Conservation (phyloP, 2,113 vertebrate genomes). For the Calidris pugnax region DNA sequence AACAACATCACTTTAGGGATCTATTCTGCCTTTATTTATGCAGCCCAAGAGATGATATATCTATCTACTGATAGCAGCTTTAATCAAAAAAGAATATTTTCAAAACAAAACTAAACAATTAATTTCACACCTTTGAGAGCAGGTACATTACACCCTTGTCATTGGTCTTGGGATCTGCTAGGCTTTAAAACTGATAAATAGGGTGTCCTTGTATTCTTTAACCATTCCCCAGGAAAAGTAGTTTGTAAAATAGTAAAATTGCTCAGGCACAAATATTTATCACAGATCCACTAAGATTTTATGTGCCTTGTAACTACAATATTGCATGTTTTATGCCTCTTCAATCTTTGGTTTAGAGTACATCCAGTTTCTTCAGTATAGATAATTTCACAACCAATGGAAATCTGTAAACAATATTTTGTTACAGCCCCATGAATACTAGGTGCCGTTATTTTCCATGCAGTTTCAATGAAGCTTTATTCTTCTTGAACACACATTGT, state of each 20-base stretch:
- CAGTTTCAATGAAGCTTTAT: background rate
- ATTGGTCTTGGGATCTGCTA: background rate
- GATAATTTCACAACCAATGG: slow-evolving; percentile 59
- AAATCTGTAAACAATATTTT: slow-evolving; percentile 59
- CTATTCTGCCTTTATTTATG: slow-evolving; percentile 5
- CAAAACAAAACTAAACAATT: slow-evolving; percentile 8
- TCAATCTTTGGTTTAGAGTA: slow-evolving; percentile 43
- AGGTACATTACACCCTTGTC: background rate
- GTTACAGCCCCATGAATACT: slow-evolving; percentile 12
- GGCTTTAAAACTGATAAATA: slow-evolving; percentile 35
- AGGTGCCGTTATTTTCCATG: slow-evolving; percentile 8
- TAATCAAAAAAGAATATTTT: slow-evolving; percentile 28
- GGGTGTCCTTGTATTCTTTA: slow-evolving; percentile 34
- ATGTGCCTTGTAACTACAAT: slow-evolving; percentile 66
- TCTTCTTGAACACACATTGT: slow-evolving; percentile 4
- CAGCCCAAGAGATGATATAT: background rate
- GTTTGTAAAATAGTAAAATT: slow-evolving; percentile 65
- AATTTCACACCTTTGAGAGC: slow-evolving; percentile 28
- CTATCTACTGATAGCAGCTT: background rate
- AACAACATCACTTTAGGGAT: background rate
- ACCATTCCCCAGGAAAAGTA: slow-evolving; percentile 16
- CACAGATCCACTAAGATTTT: slow-evolving; percentile 70
- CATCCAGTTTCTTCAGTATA: slow-evolving; percentile 32
- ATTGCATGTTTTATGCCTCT: slow-evolving; percentile 60
- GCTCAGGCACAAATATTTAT: slow-evolving; percentile 68